phyloP scores from a whole-genome alignment of 2,797 vertebrate genomes.

The Buphagus erythrorhynchus region DNA sequence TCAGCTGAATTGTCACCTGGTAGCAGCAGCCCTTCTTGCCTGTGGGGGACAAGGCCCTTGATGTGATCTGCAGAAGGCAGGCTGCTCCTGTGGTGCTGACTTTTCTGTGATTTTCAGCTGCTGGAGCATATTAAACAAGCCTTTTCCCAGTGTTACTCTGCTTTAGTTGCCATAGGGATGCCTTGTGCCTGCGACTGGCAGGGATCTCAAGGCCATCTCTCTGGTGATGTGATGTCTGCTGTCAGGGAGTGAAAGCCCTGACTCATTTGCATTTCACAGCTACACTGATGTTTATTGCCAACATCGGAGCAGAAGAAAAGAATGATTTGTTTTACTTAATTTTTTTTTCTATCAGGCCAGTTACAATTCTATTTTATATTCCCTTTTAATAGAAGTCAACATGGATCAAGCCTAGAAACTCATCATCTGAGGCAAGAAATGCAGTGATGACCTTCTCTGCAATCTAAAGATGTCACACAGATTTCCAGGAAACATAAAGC shows the following conservation, averaged over 20 bases:
- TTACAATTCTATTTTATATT: constrained; percentile 23
- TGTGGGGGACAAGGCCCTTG: neutral
- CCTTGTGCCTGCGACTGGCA: constrained; percentile 49
- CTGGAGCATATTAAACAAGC: constrained; percentile 35
- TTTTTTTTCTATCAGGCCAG: constrained; percentile 1
- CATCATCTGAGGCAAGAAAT: neutral
- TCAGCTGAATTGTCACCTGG: neutral
- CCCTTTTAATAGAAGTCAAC: neutral
- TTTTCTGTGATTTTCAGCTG: constrained; percentile 31
- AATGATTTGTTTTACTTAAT: constrained; percentile 59
- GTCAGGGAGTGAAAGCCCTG: constrained; percentile 53
- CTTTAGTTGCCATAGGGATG: constrained; percentile 66
- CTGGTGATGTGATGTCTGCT: constrained; percentile 64
- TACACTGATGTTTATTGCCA: constrained; percentile 44
- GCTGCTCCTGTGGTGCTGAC: constrained; percentile 2
- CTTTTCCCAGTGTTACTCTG: constrained; percentile 6
- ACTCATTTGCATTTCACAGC: constrained; percentile 65
- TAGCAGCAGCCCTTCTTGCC: neutral
- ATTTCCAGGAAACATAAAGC: neutral
- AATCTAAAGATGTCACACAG: neutral
- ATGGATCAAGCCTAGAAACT: constrained; percentile 9
- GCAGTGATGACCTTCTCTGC: constrained; percentile 11
- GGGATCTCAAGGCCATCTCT: constrained; percentile 68
- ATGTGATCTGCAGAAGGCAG: neutral
- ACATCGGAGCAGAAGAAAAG: constrained; percentile 48